phyloP scores from a whole-genome alignment of 2,113 vertebrate genomes.

The Sinosuthora webbiana region DNA sequence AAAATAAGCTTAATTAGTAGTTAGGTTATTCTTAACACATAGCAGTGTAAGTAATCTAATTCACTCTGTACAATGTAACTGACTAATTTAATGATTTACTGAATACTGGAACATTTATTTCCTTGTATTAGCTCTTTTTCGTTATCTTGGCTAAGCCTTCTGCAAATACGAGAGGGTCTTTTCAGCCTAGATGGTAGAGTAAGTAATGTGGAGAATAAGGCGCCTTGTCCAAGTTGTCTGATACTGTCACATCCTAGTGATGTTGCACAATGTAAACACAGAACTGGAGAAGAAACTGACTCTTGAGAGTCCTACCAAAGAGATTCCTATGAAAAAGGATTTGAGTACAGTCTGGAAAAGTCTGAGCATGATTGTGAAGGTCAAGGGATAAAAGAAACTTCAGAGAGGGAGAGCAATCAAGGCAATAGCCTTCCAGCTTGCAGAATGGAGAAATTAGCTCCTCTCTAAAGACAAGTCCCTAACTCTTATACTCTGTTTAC shows the following conservation, averaged over 20 bases:
- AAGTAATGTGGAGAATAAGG: not conserved
- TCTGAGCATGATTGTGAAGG: not conserved
- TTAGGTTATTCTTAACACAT: not conserved
- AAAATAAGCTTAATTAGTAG: not conserved
- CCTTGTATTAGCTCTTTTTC: not conserved
- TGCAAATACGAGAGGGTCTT: not conserved
- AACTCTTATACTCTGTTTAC: not conserved
- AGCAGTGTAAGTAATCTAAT: not conserved
- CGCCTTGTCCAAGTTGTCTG: not conserved
- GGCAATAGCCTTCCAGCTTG: not conserved
- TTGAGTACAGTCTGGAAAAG: not conserved
- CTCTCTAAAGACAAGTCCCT: not conserved
- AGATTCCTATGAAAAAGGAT: not conserved
- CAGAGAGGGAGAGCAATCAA: not conserved
- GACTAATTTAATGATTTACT: not conserved
- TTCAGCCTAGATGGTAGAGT: not conserved
- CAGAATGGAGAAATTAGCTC: not conserved
- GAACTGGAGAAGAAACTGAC: not conserved
- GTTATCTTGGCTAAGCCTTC: not conserved
- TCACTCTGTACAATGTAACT: not conserved
- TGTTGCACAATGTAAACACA: not conserved
- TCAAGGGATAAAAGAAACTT: not conserved
- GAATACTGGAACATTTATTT: not conserved
- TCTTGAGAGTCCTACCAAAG: not conserved
- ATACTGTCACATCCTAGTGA: not conserved